Base-by-base conservation (phyloP, 2,888 invertebrate genomes). In the Rhabditoides inermis region DNA sequence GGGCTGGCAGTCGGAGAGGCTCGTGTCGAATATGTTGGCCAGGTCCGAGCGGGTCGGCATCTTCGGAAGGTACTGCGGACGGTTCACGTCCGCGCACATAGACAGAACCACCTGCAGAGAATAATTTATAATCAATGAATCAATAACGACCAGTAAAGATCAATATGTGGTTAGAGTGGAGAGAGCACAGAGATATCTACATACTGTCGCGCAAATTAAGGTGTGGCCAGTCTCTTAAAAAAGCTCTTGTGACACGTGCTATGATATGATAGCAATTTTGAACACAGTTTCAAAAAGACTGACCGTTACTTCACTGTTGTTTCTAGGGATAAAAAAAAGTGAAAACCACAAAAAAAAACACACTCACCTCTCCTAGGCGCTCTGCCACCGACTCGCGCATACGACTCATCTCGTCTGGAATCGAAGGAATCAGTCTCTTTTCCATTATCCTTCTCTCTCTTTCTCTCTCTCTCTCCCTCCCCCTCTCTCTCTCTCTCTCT, bases 61-160 rank as follows among this genome's bases (percentile, higher is more conserved):
- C 80, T 90, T 90, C 22, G 95, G 95, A 64, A 92, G 84, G 81
- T 92, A 98, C 76, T 94, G 90, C 77, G 90, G 88, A 61, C 88
- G 83, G 79, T 94, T 94, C 84, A 95, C 90, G 47, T 89, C 85
- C 79, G 92, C 90, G 0, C 92, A 88, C 71, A 95, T 88, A 76
- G 88, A 88, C 49, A 94, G 83, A 49, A 95, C 87, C 77, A 91
- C 91, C n/a, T n/a, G n/a, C n/a, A n/a, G n/a, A n/a, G n/a, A n/a
- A n/a, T n/a, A n/a, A n/a, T n/a, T n/a, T n/a, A n/a, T n/a, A n/a
- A n/a, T n/a, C n/a, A n/a, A n/a, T n/a, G n/a, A n/a, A n/a, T n/a
- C n/a, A n/a, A n/a, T n/a, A n/a, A n/a, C n/a, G n/a, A n/a, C n/a
- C n/a, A n/a, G n/a, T n/a, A n/a, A n/a, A n/a, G n/a, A n/a, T n/a